phyloP scores from a whole-genome alignment of 2,113 vertebrate genomes.

The Pseudorhombus dupliciocellatus region DNA sequence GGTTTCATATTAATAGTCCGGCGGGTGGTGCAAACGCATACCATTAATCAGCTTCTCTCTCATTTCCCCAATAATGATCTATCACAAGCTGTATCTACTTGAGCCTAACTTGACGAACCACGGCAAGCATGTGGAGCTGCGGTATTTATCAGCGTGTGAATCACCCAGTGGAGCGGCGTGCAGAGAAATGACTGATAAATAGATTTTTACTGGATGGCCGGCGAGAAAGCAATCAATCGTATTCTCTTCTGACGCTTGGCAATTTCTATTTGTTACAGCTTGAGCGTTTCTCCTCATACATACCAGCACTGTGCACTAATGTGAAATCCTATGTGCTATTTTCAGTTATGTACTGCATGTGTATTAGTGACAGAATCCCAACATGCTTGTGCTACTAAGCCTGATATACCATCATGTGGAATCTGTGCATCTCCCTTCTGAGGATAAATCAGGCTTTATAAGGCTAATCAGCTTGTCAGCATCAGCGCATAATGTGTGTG shows the following conservation, averaged over 20 bases:
- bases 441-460: slow-evolving; percentile 25
- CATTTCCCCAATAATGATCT: slow-evolving; percentile 64
- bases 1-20: slow-evolving; percentile 51
- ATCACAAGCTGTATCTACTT: slow-evolving; percentile 57
- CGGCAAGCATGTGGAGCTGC: slow-evolving; percentile 40
- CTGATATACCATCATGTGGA: neutral
- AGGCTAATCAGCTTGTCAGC: slow-evolving; percentile 59
- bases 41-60: slow-evolving; percentile 53
- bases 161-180: slow-evolving; percentile 40
- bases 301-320: neutral
- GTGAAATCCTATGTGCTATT: slow-evolving; percentile 19
- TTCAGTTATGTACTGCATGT: neutral
- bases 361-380: slow-evolving; percentile 15
- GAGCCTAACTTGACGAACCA: slow-evolving; percentile 50
- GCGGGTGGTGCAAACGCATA: slow-evolving; percentile 47
- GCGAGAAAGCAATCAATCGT: slow-evolving; percentile 35
- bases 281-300: slow-evolving; percentile 1
- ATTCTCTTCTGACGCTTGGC: neutral
- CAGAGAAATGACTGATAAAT: slow-evolving; percentile 50
- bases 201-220: slow-evolving; percentile 37
- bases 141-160: slow-evolving; percentile 56
- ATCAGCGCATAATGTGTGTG: slow-evolving; percentile 27
- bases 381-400: slow-evolving; percentile 9
- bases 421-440: slow-evolving; percentile 31
- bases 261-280: neutral